Conservation (phyloP, 2,113 vertebrate genomes). For the Labeo catla region DNA sequence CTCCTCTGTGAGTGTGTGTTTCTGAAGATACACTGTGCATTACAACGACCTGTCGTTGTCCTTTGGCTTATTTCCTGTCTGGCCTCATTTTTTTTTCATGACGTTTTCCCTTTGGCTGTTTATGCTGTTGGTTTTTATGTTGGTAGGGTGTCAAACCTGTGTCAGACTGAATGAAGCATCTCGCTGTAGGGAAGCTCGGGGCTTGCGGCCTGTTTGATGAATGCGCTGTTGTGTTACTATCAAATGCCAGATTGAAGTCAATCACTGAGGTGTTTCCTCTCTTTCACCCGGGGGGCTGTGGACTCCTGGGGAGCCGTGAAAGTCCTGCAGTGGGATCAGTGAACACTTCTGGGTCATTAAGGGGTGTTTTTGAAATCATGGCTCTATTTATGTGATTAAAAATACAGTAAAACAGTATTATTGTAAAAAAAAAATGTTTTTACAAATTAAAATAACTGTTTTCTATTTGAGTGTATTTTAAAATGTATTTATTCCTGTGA, state of each 20-base stretch:
- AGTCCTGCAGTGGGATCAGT: background rate
- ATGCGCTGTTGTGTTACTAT: slow-evolving; percentile 22
- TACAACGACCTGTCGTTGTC: slow-evolving; percentile 9
- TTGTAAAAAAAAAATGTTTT: background rate
- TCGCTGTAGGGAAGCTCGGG: slow-evolving; percentile 29
- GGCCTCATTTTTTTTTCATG: background rate
- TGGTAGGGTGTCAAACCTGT: slow-evolving; percentile 20
- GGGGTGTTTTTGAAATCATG: background rate
- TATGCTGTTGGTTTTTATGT: slow-evolving; percentile 9
- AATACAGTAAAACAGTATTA: background rate
- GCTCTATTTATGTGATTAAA: background rate
- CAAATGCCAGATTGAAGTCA: slow-evolving; percentile 8
- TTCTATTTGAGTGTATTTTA: background rate
- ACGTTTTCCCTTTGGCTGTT: slow-evolving; percentile 19
- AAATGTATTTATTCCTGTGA: background rate
- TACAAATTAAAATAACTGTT: background rate
- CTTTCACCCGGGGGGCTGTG: background rate
- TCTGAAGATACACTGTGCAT: slow-evolving; percentile 4
- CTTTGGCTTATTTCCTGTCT: background rate
- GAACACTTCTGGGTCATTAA: background rate
- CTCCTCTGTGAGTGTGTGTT: background rate
- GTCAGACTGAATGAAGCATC: slow-evolving; percentile 15
- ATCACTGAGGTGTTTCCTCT: slow-evolving; percentile 30
- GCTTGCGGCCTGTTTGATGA: slow-evolving; percentile 15
- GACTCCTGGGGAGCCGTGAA: background rate